phyloP scores from a whole-genome alignment of 2,797 vertebrate species.

The Siniperca undulata region DNA sequence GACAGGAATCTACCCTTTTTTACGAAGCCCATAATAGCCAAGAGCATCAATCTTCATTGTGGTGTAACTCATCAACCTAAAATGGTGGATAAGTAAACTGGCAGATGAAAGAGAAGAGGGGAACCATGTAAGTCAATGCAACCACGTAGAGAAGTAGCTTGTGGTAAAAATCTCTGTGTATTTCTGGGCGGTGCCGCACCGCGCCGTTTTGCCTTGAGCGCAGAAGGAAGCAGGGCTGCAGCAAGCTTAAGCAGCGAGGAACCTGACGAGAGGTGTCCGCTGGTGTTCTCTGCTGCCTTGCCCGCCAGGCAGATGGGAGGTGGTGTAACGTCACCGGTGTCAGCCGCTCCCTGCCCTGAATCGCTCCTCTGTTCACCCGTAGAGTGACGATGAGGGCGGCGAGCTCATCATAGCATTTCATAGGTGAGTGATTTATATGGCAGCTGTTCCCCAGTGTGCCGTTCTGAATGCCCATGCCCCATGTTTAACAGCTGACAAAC shows the following conservation, averaged over 20 bases:
- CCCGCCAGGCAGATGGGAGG: constrained; percentile 43
- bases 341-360: constrained; percentile 45
- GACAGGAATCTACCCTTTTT: constrained; percentile 76
- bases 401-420: constrained; percentile 71
- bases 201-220: constrained; percentile 52
- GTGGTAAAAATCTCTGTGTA: constrained; percentile 61
- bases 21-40: constrained; percentile 66
- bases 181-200: constrained; percentile 37
- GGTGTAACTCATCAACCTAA: constrained; percentile 72
- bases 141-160: constrained; percentile 16
- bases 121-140: constrained; percentile 61
- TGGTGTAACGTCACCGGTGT: constrained; percentile 51
- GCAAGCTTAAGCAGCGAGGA: constrained; percentile 31
- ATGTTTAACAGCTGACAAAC: constrained; percentile 82
- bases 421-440: constrained; percentile 84
- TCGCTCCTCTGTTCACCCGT: constrained; percentile 56
- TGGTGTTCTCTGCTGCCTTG: constrained; percentile 24
- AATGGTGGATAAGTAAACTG: constrained; percentile 74
- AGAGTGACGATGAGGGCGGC: constrained; percentile 52
- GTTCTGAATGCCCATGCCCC: constrained; percentile 67
- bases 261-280: constrained; percentile 25
- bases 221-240: constrained; percentile 26
- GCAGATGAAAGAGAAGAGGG: constrained; percentile 71
- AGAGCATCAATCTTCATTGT: constrained; percentile 75
- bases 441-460: constrained; percentile 80